A percentile compares a stretch with the other conserved stretches of the same genome.
These are phyloP conservation scores for Rachycentron canadum DNA, from an alignment of 2,797 vertebrate species.

Conservation along the genomic window DNA sequence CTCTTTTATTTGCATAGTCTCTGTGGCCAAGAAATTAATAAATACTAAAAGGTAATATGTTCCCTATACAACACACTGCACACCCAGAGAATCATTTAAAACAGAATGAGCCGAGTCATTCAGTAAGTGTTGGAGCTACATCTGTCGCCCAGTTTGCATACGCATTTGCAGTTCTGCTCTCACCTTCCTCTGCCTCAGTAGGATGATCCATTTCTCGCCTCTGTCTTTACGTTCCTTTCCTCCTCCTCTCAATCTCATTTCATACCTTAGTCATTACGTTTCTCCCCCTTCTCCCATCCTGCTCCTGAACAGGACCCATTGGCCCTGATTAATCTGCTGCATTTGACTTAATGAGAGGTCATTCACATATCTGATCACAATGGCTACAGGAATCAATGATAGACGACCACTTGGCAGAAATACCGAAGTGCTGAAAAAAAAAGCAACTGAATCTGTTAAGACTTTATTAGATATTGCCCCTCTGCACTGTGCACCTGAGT, in stretches of 20 bases:
- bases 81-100: conserved; percentile 27
- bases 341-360: conserved; percentile 85
- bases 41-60: neutral
- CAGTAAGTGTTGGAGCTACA: conserved; percentile 35
- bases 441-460: conserved; percentile 62
- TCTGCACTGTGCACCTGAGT: conserved; percentile 51
- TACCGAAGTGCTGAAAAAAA: conserved; percentile 63
- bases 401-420: conserved; percentile 81
- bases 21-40: conserved; percentile 11
- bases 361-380: conserved; percentile 84
- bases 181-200: conserved; percentile 48
- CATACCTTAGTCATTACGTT: conserved; percentile 80
- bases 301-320: conserved; percentile 78
- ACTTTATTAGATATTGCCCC: conserved; percentile 69
- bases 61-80: neutral
- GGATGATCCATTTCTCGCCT: conserved; percentile 75
- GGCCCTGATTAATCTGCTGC: conserved; percentile 82
- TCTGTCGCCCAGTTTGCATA: conserved; percentile 43
- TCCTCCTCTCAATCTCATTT: conserved; percentile 80
- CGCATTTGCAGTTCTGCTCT: conserved; percentile 35
- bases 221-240: conserved; percentile 71
- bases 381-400: conserved; percentile 82
- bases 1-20: neutral
- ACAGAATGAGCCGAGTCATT: conserved; percentile 34
- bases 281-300: conserved; percentile 67